Conservation (phyloP, 2,888 invertebrate species). For the Drosophila putrida region DNA sequence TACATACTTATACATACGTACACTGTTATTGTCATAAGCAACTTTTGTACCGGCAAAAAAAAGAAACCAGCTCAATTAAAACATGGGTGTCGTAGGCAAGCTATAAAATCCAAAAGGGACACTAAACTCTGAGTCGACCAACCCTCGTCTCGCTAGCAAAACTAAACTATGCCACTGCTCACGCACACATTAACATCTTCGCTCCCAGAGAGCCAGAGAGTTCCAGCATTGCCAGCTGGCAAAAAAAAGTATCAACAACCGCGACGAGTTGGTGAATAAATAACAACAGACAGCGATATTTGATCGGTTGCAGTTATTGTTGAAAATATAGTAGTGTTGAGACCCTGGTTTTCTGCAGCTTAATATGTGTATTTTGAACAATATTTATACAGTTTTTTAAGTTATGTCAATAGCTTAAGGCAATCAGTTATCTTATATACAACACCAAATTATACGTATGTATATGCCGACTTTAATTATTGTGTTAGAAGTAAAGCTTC, state of each 20-base stretch:
- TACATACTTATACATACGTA: slow-evolving; percentile 1
- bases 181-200: slow-evolving; percentile 27
- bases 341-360: slow-evolving; percentile 31
- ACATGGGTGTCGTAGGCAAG: slow-evolving; percentile 30
- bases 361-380: not conserved
- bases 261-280: slow-evolving; percentile 33
- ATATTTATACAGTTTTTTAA: not conserved
- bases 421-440: not conserved
- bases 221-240: slow-evolving; percentile 60
- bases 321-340: not conserved
- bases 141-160: slow-evolving; percentile 13
- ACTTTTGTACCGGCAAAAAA: slow-evolving; percentile 52
- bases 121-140: not conserved
- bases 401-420: not conserved
- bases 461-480: not conserved
- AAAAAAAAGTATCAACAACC: slow-evolving; percentile 12
- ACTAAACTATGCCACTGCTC: slow-evolving; percentile 47
- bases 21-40: slow-evolving; percentile 37
- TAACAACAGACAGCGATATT: slow-evolving; percentile 48
- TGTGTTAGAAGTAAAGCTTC: not conserved
- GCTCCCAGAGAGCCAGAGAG: slow-evolving; percentile 17
- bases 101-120: slow-evolving; percentile 7
- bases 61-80: slow-evolving; percentile 21
- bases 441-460: not conserved
- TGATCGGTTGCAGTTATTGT: slow-evolving; percentile 42